Evolutionary conservation across 2,797 vertebrate species (phyloP), one percentile per base, ranked within the genome.

Genomic region (Coregonus ussuriensis): DNA sequence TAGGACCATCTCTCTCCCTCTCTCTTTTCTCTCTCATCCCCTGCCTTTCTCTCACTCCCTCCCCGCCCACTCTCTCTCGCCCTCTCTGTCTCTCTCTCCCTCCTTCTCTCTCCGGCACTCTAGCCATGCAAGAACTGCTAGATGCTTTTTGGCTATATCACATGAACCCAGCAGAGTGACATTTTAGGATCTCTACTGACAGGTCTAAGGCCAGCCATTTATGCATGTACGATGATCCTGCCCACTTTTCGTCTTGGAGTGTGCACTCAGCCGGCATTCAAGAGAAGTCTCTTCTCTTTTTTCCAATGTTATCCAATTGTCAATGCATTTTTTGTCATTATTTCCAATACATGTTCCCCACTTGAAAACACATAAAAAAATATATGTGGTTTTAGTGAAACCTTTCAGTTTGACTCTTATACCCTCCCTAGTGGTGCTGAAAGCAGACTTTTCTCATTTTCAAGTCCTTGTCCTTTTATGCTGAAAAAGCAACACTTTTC

Each of bases 81-180:
- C 1, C 9, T 33, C 25, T 16, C 21, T 6, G n/a, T 18, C 4
- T 54, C 7, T 4, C 21, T 71, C 13, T 72, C 21, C 52, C 47
- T 47, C 70, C 47, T 62, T 51, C 79, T 72, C 74, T 76, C 74
- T 29, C 52, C 29, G 68, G 59, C 21, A 25, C 59, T 62, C 59
- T 62, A 21, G 18, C 59, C 59, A 62, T 62, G n/a, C 59, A 25
- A 62, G 59, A 16, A 62, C 59, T 11, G 7, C 59, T 62, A 25
- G n/a, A 62, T 25, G n/a, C 41, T 47, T 47, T 47, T 47, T 47
- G 41, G 41, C 41, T 47, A 47, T 47, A 47, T 47, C 7, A 47
- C 59, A 11, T 21, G 4, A 16, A 25, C n/a, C 59, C 59, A 25
- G 59, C 21, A 25, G 21, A 62, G 59, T 9, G 59, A 62, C 59